Conservation (phyloP, 2,888 invertebrate species). For the Troides oblongomaculatus region DNA sequence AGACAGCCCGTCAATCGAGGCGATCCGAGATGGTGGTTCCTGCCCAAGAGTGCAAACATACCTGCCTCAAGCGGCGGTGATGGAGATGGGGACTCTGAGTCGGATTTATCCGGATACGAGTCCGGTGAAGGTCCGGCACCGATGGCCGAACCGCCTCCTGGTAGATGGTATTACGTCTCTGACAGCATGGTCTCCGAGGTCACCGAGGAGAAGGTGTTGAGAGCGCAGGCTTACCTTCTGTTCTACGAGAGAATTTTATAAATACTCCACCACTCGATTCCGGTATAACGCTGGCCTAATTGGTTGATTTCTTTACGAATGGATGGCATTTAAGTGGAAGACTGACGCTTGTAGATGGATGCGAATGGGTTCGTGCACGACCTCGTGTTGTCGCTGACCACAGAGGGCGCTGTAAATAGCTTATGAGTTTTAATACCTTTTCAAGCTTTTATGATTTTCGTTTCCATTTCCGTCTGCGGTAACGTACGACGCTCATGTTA, state of each 20-base stretch:
- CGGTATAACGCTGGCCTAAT: conserved; percentile 41
- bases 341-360: conserved; percentile 52
- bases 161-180: conserved; percentile 96
- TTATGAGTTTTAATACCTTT: conserved; percentile 36
- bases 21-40: conserved; percentile 87
- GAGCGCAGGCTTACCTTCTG: conserved; percentile 95
- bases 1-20: conserved; percentile 80
- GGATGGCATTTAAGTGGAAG: conserved; percentile 68
- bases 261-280: conserved; percentile 32
- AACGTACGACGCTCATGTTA: conserved; percentile 33
- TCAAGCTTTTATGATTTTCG: conserved; percentile 16
- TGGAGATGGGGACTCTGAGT: conserved; percentile 74
- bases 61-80: conserved; percentile 67
- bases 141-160: conserved; percentile 74
- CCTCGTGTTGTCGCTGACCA: conserved; percentile 33
- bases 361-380: conserved; percentile 40
- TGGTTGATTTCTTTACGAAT: conserved; percentile 30
- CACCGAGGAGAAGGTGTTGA: conserved; percentile 88
- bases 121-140: conserved; percentile 70
- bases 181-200: conserved; percentile 93
- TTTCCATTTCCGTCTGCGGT: conserved; percentile 32
- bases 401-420: conserved; percentile 58
- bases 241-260: conserved; percentile 97
- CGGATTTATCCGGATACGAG: conserved; percentile 78
- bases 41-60: conserved; percentile 82